Percentiles rank a stretch among this genome's conserved stretches.
These are phyloP conservation scores for Spilarctia lutea DNA, from an alignment of 2,888 invertebrate genomes.

Conservation along the genomic window DNA sequence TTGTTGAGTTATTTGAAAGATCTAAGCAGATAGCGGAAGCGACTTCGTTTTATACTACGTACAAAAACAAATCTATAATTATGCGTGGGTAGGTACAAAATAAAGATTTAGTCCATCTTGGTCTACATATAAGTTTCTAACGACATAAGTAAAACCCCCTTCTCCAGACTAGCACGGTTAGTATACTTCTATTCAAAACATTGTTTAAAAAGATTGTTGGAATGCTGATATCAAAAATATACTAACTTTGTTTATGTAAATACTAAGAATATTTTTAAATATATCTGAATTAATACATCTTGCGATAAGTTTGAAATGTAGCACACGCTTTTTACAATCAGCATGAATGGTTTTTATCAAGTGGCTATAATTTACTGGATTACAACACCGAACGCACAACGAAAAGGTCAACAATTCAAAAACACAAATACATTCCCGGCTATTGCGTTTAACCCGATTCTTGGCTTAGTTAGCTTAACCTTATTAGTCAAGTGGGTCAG, in stretches of 20 bases:
- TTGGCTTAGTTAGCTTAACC: slow-evolving; percentile 22
- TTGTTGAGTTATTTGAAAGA: too few species aligned
- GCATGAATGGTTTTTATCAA: slow-evolving; percentile 9
- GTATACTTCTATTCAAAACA: neutral
- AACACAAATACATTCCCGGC: slow-evolving; percentile 19
- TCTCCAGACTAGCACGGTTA: neutral
- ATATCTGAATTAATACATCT: neutral
- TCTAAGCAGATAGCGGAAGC: too few species aligned
- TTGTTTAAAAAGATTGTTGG: neutral
- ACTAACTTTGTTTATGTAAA: neutral
- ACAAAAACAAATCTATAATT: too few species aligned
- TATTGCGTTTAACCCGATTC: slow-evolving; percentile 23
- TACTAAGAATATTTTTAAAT: neutral
- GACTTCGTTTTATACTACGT: too few species aligned
- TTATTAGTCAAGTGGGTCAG: slow-evolving; percentile 25
- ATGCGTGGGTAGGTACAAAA: neutral
- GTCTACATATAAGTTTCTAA: neutral
- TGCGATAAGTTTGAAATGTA: neutral
- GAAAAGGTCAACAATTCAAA: slow-evolving; percentile 24
- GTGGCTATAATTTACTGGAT: slow-evolving; percentile 3
- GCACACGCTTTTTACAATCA: slow-evolving; percentile 4
- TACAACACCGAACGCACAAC: slow-evolving; percentile 20
- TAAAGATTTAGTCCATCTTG: neutral
- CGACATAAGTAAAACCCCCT: neutral
- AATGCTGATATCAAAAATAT: neutral